Evolutionary conservation across 2,113 vertebrate species (phyloP).

Genomic region (Holacanthus passer): DNA sequence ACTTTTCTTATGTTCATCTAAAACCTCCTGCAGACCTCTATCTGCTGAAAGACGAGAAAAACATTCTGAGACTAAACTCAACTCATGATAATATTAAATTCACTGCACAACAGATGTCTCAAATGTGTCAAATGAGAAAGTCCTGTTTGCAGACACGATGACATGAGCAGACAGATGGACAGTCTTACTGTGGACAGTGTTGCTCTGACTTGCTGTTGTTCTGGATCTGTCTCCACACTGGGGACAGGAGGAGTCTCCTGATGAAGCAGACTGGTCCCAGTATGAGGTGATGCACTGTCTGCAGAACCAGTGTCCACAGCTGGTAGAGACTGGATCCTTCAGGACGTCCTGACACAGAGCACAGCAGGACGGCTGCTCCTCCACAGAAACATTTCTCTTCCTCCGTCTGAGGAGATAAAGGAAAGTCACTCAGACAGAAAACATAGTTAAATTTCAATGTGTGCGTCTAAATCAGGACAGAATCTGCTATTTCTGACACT

Average conservation of each 20-base stretch:
- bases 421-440: too few relatives aligned
- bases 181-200: not conserved
- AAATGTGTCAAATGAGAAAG: too few relatives aligned
- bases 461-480: too few relatives aligned
- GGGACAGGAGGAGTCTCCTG: constrained; percentile 7
- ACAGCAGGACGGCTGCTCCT: constrained; percentile 14
- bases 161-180: too few relatives aligned
- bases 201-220: not conserved
- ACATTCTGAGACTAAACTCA: too few relatives aligned
- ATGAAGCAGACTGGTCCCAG: constrained; percentile 1
- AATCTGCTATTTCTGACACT: too few relatives aligned
- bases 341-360: constrained; percentile 13
- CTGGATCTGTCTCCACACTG: constrained; percentile 1
- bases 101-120: too few relatives aligned
- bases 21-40: not conserved
- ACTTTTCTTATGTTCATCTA: constrained; percentile 2
- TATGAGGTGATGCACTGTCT: constrained; percentile 9
- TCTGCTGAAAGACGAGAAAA: not conserved
- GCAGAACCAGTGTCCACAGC: constrained; percentile 34
- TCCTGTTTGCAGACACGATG: too few relatives aligned
- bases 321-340: constrained; percentile 21
- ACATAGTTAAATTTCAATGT: too few relatives aligned
- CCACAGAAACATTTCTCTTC: not conserved
- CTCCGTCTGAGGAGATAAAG: not conserved
- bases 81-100: too few relatives aligned